Evolutionary conservation across 2,888 invertebrate genomes (phyloP).

Genomic region (Glaucopsyche alexis): DNA sequence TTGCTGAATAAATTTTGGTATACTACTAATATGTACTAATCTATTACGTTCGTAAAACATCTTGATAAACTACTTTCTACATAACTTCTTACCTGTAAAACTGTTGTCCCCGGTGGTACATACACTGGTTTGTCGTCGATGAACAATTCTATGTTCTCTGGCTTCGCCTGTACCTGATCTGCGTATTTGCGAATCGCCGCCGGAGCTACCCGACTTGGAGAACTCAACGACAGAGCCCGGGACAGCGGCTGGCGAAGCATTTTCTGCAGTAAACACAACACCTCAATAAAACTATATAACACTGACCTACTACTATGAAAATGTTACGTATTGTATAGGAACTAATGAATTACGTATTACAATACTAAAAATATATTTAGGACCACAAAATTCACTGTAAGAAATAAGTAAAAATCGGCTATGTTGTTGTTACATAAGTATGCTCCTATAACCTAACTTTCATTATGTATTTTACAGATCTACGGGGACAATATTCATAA

Average conservation of each 20-base stretch:
- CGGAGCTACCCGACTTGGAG: slow-evolving; percentile 63
- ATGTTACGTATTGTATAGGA: background rate
- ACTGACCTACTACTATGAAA: slow-evolving; percentile 16
- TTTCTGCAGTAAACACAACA: slow-evolving; percentile 53
- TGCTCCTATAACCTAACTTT: slow-evolving; percentile 66
- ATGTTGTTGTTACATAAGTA: slow-evolving; percentile 78
- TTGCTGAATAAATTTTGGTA: too few relatives aligned
- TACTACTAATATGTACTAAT: too few relatives aligned
- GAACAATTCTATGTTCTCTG: slow-evolving; percentile 95
- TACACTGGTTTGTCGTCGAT: slow-evolving; percentile 97
- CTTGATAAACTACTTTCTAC: background rate
- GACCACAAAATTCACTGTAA: slow-evolving; percentile 34
- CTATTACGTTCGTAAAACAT: background rate
- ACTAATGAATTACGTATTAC: slow-evolving; percentile 2
- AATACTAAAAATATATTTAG: slow-evolving; percentile 40
- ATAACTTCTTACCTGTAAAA: slow-evolving; percentile 87
- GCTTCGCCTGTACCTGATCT: slow-evolving; percentile 73
- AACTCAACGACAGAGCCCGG: slow-evolving; percentile 81
- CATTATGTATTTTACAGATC: slow-evolving; percentile 34
- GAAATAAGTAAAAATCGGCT: slow-evolving; percentile 33
- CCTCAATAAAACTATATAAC: slow-evolving; percentile 30
- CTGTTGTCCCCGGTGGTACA: slow-evolving; percentile 97
- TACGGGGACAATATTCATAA: background rate
- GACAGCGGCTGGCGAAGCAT: slow-evolving; percentile 89
- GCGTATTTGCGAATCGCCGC: slow-evolving; percentile 72